Evolutionary conservation across 2,113 vertebrate species (phyloP).

Genomic region (Zosterops japonicus): DNA sequence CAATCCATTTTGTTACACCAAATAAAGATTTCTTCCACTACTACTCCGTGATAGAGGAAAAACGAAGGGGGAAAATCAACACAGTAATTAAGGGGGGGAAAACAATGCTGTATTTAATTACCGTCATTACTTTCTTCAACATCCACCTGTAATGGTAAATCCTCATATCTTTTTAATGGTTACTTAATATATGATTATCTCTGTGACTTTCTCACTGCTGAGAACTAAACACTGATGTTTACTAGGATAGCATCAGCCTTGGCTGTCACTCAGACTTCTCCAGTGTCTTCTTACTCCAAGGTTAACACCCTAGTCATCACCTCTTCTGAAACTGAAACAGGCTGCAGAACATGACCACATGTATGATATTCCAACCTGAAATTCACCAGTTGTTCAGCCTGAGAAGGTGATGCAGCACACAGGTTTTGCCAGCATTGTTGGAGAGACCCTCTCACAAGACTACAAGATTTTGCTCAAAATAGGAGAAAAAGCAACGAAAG

Average conservation of each 20-base stretch:
- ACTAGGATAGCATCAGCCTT: conserved; percentile 55
- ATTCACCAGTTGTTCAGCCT: not conserved
- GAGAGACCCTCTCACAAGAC: not conserved
- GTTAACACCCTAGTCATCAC: conserved; percentile 50
- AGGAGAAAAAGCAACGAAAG: not conserved
- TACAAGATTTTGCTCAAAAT: not conserved
- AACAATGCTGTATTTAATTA: conserved; percentile 27
- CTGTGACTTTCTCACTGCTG: conserved; percentile 1
- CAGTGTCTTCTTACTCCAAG: conserved; percentile 55
- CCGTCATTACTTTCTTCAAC: conserved; percentile 49
- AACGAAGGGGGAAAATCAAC: not conserved
- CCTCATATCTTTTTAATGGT: conserved; percentile 63
- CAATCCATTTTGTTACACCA: not conserved
- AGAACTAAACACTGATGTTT: conserved; percentile 58
- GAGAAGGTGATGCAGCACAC: not conserved
- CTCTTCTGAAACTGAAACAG: conserved; percentile 57
- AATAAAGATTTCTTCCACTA: not conserved
- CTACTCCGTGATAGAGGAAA: not conserved
- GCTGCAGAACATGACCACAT: conserved; percentile 53
- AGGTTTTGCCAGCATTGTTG: not conserved
- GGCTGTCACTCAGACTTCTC: conserved; percentile 56
- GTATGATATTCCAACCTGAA: conserved; percentile 59
- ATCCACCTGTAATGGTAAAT: conserved; percentile 47
- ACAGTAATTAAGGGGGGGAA: not conserved
- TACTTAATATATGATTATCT: conserved; percentile 48